phyloP scores from a whole-genome alignment of 2,113 vertebrate species.

The Toxotes chatareus region DNA sequence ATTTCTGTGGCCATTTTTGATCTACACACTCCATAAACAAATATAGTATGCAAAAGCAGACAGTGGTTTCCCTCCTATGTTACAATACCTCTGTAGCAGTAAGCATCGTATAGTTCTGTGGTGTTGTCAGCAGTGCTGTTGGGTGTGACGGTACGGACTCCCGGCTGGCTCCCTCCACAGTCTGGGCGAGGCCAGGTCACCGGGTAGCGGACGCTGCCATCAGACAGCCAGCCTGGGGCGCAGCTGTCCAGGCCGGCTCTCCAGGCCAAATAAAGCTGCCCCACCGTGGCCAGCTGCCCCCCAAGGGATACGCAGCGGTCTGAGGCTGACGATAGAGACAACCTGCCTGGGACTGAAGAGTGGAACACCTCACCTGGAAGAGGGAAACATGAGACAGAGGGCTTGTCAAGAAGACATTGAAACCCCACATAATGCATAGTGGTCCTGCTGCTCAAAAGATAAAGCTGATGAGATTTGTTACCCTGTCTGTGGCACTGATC shows the following conservation, averaged over 20 bases:
- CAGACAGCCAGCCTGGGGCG: constrained; percentile 93
- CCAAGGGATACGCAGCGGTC: constrained; percentile 87
- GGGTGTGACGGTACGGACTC: constrained; percentile 87
- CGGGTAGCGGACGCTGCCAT: constrained; percentile 91
- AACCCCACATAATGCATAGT: neutral
- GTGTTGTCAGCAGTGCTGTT: constrained; percentile 84
- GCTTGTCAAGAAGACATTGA: constrained; percentile 14
- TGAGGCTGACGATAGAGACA: constrained; percentile 86
- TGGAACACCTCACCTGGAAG: constrained; percentile 91
- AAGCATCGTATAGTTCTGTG: constrained; percentile 86
- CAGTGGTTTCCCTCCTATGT: neutral
- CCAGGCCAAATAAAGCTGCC: constrained; percentile 95
- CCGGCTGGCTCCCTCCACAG: constrained; percentile 86
- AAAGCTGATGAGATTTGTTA: neutral
- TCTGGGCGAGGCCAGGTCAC: constrained; percentile 85
- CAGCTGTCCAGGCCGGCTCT: constrained; percentile 91
- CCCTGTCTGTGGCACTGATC: neutral
- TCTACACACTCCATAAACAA: neutral
- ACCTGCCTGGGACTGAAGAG: constrained; percentile 82
- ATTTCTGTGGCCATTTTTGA: neutral
- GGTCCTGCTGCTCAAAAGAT: neutral
- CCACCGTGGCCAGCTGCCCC: constrained; percentile 88
- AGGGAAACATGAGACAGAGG: neutral
- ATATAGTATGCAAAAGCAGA: neutral
- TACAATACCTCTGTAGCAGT: constrained; percentile 91